A percentile compares a stretch with the other conserved stretches of the same genome.
Conservation (phyloP, 2,113 vertebrate genomes). For the Leucopsar rothschildi region DNA sequence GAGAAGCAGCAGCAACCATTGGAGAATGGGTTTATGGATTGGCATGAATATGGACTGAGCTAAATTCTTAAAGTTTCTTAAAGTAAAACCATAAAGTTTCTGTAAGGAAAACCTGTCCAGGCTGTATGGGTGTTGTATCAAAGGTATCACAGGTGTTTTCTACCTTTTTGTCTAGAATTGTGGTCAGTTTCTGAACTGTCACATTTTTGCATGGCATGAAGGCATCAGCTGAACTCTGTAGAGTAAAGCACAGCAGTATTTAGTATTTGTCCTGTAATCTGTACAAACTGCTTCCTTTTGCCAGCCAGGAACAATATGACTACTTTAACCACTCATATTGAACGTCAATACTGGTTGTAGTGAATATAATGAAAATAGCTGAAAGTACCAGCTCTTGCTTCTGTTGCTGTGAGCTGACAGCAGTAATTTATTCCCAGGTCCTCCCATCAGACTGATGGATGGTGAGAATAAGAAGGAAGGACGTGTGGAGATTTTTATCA, state of each 20-base stretch:
- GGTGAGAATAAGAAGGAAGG: constrained; percentile 93
- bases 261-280: neutral
- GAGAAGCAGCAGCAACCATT: neutral
- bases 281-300: neutral
- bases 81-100: neutral
- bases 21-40: neutral
- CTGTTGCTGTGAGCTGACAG: constrained; percentile 6
- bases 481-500: constrained; percentile 90
- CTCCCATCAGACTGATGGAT: constrained; percentile 88
- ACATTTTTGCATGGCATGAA: neutral
- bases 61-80: neutral
- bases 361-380: neutral
- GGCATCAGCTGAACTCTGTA: neutral
- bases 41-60: neutral
- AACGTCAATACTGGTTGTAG: neutral
- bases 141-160: neutral
- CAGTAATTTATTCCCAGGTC: constrained; percentile 72
- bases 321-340: neutral
- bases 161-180: neutral
- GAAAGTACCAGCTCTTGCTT: neutral
- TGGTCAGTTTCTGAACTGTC: neutral
- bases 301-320: neutral
- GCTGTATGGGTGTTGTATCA: neutral
- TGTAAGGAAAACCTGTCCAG: neutral
- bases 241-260: neutral